Evolutionary conservation across 2,113 vertebrate species (phyloP), one percentile per base, ranked within the genome.

Genomic region (Erinaceus europaeus): DNA sequence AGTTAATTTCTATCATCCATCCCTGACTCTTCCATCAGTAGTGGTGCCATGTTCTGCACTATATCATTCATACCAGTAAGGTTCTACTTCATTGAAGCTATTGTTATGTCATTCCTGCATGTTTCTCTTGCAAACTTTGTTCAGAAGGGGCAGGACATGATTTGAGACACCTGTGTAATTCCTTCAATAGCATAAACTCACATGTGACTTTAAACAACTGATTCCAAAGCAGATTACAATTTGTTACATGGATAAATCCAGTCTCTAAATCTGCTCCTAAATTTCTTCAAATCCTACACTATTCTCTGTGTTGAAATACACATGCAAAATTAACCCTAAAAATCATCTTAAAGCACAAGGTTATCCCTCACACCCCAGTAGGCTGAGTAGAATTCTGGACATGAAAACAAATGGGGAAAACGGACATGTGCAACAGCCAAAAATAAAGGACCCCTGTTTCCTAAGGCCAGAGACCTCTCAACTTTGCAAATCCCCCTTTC

Each of bases 371-470:
- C 1, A 72, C 21, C 20, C 21, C 42, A 79, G 21, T 17, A 90
- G 61, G 36, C 20, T 59, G 67, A 38, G 80, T 4, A 86, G 68
- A 79, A 86, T n/a, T 67, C 50, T 2, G 14, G 62, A 67, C 48
- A 52, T 4, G 18, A 46, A 32, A 64, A 38, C 59, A 81, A 77
- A 76, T 11, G 52, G 34, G 17, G 76, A 29, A 29, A 48, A 38
- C 7, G 40, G 52, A 21, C 8, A 32, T 79, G 42, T 62, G 23
- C 74, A 62, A 59, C 2, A 21, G 40, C 32, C 18, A 50, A 32
- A 86, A 86, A 62, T 53, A 85, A 89, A 84, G 52, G 29, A 52
- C 27, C 13, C 38, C 32, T 72, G 27, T 86, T 75, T 64, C 67
- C 74, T 59, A 74, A 36, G 32, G 81, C 67, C 67, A 46, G 40